Evolutionary conservation across 2,888 invertebrate genomes (phyloP), one percentile per base, ranked within the genome.

Genomic region (Calameuta idolon): DNA sequence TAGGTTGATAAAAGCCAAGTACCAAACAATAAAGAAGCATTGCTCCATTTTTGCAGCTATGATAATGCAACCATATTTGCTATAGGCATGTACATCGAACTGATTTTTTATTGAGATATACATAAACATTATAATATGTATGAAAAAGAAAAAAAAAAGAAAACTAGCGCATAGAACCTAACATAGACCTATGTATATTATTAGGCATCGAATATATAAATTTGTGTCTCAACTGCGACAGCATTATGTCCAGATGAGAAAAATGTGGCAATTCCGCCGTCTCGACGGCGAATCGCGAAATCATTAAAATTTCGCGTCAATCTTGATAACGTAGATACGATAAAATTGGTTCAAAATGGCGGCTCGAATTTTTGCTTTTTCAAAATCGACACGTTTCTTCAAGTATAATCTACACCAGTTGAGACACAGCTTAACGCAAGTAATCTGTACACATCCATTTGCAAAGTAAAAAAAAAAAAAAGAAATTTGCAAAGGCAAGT

Each of bases 21-120:
- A 79, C 79, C 80, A 83, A 81, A 83, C 78, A 80, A 81, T 81
- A 80, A 80, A 73, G 71, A 80, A 81, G 74, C 78, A 80, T 81
- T 82, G 83, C 82, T 81, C 81, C 81, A 79, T 76, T 81, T 81
- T 80, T 81, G 73, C 37, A 80, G 77, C 75, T 77, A 79, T 71
- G 77, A 78, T 81, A 79, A 76, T 77, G 79, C 79, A 77, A 78
- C 80, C 75, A 79, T 81, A 73, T 81, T 79, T 77, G 75, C 77
- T 79, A 81, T 77, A 77, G 81, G 69, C 77, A 79, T 78, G 79
- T 83, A 83, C 82, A 86, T 86, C 81, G 84, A 87, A 87, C 79
- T 79, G 81, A 84, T 84, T 85, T 84, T 85, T 79, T 83, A 79
- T 83, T 77, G 76, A 77, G 76, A 80, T 76, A 78, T 69, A 35